Conservation (phyloP, 1,140 invertebrate species). For the Acromyrmex echinatior region DNA sequence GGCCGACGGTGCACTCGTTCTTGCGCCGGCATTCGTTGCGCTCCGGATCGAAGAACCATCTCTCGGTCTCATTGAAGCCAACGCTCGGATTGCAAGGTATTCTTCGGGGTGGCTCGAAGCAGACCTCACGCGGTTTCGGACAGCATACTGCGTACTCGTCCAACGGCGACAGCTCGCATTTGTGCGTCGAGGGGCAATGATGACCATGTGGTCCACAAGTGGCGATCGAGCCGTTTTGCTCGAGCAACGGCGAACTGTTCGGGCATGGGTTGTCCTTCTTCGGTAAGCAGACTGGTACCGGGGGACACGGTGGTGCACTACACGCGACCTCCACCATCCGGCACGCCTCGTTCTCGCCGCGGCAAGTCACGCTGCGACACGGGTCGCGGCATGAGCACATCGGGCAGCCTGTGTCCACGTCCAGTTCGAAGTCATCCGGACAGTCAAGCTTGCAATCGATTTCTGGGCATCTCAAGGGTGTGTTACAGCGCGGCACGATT, state of each 20-base stretch:
- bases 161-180: constrained; percentile 93
- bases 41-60: constrained; percentile 93
- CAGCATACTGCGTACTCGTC: constrained; percentile 94
- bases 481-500: constrained; percentile 79
- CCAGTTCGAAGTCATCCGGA: constrained; percentile 90
- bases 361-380: constrained; percentile 91
- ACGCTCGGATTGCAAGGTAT: constrained; percentile 74
- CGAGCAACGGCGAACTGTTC: constrained; percentile 89
- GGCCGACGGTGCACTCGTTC: constrained; percentile 92
- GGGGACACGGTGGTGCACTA: constrained; percentile 89
- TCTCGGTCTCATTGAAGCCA: constrained; percentile 86
- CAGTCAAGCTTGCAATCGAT: constrained; percentile 89
- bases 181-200: constrained; percentile 93
- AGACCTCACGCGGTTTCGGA: constrained; percentile 94
- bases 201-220: constrained; percentile 91
- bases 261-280: constrained; percentile 92
- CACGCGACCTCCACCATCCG: constrained; percentile 88
- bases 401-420: constrained; percentile 90
- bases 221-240: constrained; percentile 87
- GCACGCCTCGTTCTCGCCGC: constrained; percentile 90
- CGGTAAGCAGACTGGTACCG: constrained; percentile 92
- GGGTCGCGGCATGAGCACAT: constrained; percentile 93
- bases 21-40: constrained; percentile 91
- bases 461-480: constrained; percentile 88
- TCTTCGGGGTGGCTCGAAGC: constrained; percentile 89